Base-by-base conservation (phyloP, 92 coral and sea anemone species). In the Phenganax subtilis region DNA sequence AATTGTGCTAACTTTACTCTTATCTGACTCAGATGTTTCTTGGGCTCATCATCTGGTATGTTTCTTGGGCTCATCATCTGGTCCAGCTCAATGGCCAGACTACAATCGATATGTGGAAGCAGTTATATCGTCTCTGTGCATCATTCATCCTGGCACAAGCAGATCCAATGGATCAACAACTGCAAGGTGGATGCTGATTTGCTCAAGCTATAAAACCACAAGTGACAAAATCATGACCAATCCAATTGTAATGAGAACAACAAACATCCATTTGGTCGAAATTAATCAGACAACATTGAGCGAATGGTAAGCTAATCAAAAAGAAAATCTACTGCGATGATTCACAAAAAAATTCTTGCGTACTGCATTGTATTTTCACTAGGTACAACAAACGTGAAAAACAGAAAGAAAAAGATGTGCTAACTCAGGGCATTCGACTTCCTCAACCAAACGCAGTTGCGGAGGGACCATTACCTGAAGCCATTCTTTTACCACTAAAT, bases 51-150 rank as follows among this genome's bases (percentile, higher is more conserved):
- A 62, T 47, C 76, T 53, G 90, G 90, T 7, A 65, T 86, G 88
- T 57, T 91, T 91, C 72, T 77, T 91, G 9, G 88, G 87, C 14
- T 63, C 87, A 52, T 72, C 67, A 62, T 47, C 76, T 53, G 90
- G 90, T 7, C 91, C 89, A 52, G 91, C 96, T 5, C 81, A 83
- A 10, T 85, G 91, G 88, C 96, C 92, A 0, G 89, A 87, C 58
- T 85, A 88, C 55, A 91, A 91, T 68, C 10, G 91, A 3, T 88
- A 86, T 71, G 82, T 91, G 82, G 96, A 87, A 59, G 88, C 92
- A 1, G 75, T 80, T 2, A 76, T 89, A 27, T 53, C 79, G 6
- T 62, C 73, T 47, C 71, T 86, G 81, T 84, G 91, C 64, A 83
- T 76, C 11, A 31, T 84, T 9, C 80, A 85, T 67, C 92, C 90